These are phyloP conservation scores for Symphodus melops DNA, from an alignment of 2,113 vertebrate genomes.

Conservation along the genomic window DNA sequence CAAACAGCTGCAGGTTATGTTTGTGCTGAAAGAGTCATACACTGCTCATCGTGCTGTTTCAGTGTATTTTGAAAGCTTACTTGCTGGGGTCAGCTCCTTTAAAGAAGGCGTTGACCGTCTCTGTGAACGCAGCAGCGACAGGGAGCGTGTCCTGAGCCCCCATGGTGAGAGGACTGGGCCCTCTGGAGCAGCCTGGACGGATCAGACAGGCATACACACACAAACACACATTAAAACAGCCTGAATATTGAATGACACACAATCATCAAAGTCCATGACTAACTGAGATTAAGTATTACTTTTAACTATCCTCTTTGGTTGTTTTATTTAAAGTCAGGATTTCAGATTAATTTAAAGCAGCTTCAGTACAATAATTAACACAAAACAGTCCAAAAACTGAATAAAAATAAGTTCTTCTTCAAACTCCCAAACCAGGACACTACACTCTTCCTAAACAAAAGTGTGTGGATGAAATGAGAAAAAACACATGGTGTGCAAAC, in stretches of 20 bases:
- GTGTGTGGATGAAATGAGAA: conserved; percentile 32
- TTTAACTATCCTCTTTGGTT: not conserved
- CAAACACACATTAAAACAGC: conserved; percentile 8
- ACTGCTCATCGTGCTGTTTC: too few relatives aligned
- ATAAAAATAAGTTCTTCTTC: not conserved
- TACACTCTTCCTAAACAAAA: conserved; percentile 31
- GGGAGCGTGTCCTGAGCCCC: conserved; percentile 98
- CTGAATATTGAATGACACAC: not conserved
- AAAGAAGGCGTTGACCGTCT: conserved; percentile 97
- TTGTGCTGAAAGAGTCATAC: too few relatives aligned
- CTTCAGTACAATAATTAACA: not conserved
- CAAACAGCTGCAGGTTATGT: too few relatives aligned
- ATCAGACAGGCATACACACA: conserved; percentile 48
- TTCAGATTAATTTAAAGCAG: not conserved
- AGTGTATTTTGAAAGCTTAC: conserved; percentile 79
- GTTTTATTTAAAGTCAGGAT: not conserved
- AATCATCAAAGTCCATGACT: not conserved
- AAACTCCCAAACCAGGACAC: conserved; percentile 12
- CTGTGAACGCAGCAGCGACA: conserved; percentile 97
- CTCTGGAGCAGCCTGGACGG: conserved; percentile 92
- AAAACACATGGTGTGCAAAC: conserved; percentile 34
- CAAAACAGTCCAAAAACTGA: not conserved
- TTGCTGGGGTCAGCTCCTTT: conserved; percentile 98
- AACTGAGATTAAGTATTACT: not conserved
- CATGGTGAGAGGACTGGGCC: conserved; percentile 98